Evolutionary conservation across 2,888 invertebrate species (phyloP).

Genomic region (Tetramorium bicarinatum): DNA sequence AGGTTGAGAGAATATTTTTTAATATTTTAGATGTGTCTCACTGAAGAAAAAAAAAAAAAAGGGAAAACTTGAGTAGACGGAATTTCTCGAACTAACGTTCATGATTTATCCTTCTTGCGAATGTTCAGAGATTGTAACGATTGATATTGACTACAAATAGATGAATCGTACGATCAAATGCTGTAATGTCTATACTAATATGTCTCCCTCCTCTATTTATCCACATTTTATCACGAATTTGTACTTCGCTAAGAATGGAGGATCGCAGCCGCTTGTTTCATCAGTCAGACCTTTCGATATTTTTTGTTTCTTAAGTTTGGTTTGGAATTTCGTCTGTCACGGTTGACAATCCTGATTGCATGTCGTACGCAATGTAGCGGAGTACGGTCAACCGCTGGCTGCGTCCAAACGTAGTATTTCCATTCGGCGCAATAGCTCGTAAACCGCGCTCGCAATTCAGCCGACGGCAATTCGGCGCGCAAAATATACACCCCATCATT

Average conservation of each 20-base stretch:
- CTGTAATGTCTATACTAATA: slow-evolving; percentile 6
- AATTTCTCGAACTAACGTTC: slow-evolving; percentile 11
- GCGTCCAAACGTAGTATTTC: slow-evolving; percentile 41
- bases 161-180: slow-evolving; percentile 22
- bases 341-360: slow-evolving; percentile 26
- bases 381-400: background rate
- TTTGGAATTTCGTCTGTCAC: slow-evolving; percentile 51
- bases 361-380: background rate
- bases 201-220: background rate
- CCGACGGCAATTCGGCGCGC: slow-evolving; percentile 37
- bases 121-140: slow-evolving; percentile 29
- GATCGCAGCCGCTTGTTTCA: background rate
- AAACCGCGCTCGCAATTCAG: slow-evolving; percentile 63
- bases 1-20: slow-evolving; percentile 67
- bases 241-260: background rate
- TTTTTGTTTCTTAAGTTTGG: background rate
- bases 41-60: background rate
- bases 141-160: slow-evolving; percentile 33
- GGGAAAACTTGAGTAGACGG: background rate
- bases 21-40: slow-evolving; percentile 52
- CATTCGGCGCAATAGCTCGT: slow-evolving; percentile 51
- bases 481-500: slow-evolving; percentile 44
- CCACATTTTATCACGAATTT: background rate
- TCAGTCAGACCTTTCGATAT: background rate
- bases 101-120: slow-evolving; percentile 25